Evolutionary conservation across 2,113 vertebrate species (phyloP).

Genomic region (Psittacara wagleri): DNA sequence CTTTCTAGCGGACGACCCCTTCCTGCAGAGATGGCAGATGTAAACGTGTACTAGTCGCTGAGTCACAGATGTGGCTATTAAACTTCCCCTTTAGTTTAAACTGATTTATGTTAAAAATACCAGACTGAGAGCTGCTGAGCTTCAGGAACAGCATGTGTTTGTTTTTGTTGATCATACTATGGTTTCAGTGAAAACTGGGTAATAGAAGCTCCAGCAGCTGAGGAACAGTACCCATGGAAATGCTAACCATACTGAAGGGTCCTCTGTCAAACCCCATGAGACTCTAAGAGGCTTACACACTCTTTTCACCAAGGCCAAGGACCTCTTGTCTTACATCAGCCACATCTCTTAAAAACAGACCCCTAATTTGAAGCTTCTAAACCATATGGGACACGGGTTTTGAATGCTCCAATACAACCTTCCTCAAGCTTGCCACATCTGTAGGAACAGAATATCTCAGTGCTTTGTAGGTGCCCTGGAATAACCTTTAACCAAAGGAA

Average conservation of each 20-base stretch:
- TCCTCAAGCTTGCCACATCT: not conserved
- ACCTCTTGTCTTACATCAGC: not conserved
- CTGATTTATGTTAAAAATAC: not conserved
- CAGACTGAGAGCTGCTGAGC: not conserved
- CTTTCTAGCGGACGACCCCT: not conserved
- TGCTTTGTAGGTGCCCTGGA: not conserved
- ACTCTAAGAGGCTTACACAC: not conserved
- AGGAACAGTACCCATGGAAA: not conserved
- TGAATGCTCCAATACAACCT: not conserved
- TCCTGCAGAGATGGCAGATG: not conserved
- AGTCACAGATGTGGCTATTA: not conserved
- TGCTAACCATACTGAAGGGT: not conserved
- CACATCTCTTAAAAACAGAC: not conserved
- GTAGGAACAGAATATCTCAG: not conserved
- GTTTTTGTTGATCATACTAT: not conserved
- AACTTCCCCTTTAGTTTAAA: not conserved
- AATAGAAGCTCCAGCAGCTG: not conserved
- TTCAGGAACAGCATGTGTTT: not conserved
- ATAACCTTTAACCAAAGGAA: not conserved
- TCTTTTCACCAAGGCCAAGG: not conserved
- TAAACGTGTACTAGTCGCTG: not conserved
- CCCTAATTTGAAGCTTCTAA: not conserved
- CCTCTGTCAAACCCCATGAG: not conserved
- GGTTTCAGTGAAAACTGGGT: not conserved
- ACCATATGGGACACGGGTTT: accelerated